phyloP scores from a whole-genome alignment of 2,797 vertebrate genomes.

The Odontamblyopus rebecca region DNA sequence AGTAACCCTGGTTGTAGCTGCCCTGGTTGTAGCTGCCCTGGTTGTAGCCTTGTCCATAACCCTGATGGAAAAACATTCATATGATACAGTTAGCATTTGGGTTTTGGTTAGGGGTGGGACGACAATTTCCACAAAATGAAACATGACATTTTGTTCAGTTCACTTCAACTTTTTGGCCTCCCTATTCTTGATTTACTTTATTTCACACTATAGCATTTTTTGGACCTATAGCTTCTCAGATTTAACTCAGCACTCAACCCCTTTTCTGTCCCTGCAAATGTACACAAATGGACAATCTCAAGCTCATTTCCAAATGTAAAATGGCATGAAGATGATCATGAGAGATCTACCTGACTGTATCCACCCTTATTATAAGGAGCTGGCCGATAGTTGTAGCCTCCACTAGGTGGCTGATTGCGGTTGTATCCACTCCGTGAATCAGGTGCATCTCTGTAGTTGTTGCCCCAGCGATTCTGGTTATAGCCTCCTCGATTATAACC shows the following conservation, averaged over 20 bases:
- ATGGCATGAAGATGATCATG: neutral
- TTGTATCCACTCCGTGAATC: conserved; percentile 81
- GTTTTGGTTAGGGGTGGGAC: too few species aligned
- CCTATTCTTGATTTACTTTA: too few species aligned
- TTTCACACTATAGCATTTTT: too few species aligned
- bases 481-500: conserved; percentile 83
- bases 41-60: conserved; percentile 81
- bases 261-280: too few species aligned
- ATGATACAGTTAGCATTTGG: neutral
- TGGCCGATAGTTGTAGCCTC: conserved; percentile 71
- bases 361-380: conserved; percentile 73
- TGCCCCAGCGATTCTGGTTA: conserved; percentile 86
- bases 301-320: too few species aligned
- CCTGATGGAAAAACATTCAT: conserved; percentile 34
- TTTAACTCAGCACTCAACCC: too few species aligned
- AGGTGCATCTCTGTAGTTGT: conserved; percentile 80
- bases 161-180: too few species aligned
- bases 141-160: too few species aligned
- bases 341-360: conserved; percentile 71
- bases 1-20: conserved; percentile 86
- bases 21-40: conserved; percentile 80
- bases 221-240: too few species aligned
- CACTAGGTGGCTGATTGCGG: conserved; percentile 68
- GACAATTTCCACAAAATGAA: too few species aligned
- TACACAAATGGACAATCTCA: too few species aligned